Conservation (phyloP, 2,888 invertebrate genomes). For the Hymenopus coronatus region DNA sequence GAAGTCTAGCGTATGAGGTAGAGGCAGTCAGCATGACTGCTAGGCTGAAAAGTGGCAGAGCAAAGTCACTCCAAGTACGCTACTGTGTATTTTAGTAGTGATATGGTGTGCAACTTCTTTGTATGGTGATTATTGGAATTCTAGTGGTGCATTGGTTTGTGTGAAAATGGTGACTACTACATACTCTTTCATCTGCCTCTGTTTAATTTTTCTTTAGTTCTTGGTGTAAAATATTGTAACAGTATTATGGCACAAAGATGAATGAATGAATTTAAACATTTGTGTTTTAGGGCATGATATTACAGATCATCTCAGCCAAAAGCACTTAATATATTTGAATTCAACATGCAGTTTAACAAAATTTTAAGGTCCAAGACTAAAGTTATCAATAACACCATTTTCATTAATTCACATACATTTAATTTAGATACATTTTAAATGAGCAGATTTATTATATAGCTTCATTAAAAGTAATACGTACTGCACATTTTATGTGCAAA, state of each 20-base stretch:
- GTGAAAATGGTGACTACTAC: neutral
- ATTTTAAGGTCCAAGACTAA: neutral
- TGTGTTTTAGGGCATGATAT: neutral
- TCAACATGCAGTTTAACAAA: neutral
- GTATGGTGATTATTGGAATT: neutral
- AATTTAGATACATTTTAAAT: neutral
- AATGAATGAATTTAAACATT: neutral
- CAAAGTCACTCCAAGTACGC: neutral
- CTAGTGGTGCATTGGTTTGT: neutral
- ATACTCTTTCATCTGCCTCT: neutral
- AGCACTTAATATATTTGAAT: neutral
- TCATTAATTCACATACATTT: neutral
- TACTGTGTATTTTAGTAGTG: neutral
- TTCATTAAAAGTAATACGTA: too few relatives aligned
- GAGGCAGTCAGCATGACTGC: neutral
- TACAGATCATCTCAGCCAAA: neutral
- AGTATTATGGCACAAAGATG: neutral
- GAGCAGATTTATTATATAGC: too few relatives aligned
- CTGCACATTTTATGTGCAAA: too few relatives aligned
- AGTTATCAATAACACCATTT: neutral
- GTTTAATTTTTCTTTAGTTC: neutral
- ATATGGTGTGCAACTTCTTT: neutral
- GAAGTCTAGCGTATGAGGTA: constrained; percentile 24
- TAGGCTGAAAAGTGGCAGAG: neutral
- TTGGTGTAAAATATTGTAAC: neutral